phyloP scores from a whole-genome alignment of 1,140 invertebrate genomes.

The Drosophila baimaii region DNA sequence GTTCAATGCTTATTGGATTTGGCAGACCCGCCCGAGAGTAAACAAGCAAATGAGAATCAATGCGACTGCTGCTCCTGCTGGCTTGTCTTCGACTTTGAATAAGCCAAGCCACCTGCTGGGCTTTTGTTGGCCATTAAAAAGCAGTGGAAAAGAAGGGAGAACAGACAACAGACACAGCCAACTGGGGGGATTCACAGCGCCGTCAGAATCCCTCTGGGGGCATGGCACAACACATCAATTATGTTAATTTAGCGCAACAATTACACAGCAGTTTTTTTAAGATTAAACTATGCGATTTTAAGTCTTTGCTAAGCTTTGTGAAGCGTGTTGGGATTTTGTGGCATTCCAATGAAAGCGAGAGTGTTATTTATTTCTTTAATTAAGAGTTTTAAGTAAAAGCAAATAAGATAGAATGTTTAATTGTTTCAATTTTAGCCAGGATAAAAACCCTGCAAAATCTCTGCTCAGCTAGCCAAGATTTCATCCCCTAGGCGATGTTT shows the following conservation, averaged over 20 bases:
- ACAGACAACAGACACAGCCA: neutral
- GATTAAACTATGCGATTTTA: conserved; percentile 39
- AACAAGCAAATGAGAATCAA: conserved; percentile 73
- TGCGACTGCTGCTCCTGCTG: conserved; percentile 48
- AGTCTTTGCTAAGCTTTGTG: conserved; percentile 14
- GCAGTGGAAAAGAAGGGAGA: neutral
- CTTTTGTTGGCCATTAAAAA: conserved; percentile 41
- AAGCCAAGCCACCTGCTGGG: conserved; percentile 73
- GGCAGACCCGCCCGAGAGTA: conserved; percentile 28
- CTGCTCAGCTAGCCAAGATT: conserved; percentile 24
- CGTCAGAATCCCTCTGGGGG: conserved; percentile 26
- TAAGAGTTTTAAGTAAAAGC: neutral
- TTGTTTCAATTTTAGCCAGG: conserved; percentile 23
- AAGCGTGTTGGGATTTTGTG: neutral
- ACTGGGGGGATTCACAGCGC: conserved; percentile 15
- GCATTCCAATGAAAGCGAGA: too few relatives aligned
- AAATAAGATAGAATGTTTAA: neutral
- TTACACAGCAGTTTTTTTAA: conserved; percentile 67
- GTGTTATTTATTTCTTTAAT: conserved; percentile 8
- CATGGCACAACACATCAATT: conserved; percentile 62
- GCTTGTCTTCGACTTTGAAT: conserved; percentile 17
- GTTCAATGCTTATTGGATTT: conserved; percentile 76
- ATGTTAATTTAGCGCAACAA: conserved; percentile 75
- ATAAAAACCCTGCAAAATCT: conserved; percentile 45
- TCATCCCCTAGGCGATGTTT: conserved; percentile 40